Conservation (phyloP, 1,140 invertebrate genomes). For the Bradynema listronoti region DNA sequence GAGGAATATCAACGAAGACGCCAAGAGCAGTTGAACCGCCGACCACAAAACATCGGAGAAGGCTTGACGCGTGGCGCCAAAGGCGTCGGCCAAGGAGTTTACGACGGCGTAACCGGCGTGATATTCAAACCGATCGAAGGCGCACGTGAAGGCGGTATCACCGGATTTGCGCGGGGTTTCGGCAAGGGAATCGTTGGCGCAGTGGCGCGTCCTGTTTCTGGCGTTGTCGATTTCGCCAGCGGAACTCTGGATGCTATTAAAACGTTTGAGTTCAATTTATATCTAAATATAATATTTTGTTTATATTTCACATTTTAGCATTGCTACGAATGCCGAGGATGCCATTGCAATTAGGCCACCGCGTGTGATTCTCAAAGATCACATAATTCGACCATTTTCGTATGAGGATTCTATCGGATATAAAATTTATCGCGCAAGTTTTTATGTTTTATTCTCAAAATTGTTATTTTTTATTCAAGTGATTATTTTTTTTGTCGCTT, state of each 20-base stretch:
- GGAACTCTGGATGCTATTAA: constrained; percentile 85
- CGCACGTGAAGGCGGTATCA: constrained; percentile 84
- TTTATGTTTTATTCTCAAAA: neutral
- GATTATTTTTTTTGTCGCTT: constrained; percentile 26
- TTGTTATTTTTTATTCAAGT: constrained; percentile 12
- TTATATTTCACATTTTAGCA: constrained; percentile 62
- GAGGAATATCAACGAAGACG: constrained; percentile 89
- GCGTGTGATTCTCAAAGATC: constrained; percentile 75
- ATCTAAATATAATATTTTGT: constrained; percentile 16
- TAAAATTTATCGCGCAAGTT: constrained; percentile 53
- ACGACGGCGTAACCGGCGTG: constrained; percentile 65
- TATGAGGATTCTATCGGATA: constrained; percentile 75
- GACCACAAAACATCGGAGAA: constrained; percentile 78
- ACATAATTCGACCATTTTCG: constrained; percentile 77
- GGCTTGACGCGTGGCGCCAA: constrained; percentile 86
- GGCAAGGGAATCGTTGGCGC: constrained; percentile 90
- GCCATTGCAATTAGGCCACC: constrained; percentile 72
- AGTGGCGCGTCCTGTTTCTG: constrained; percentile 84
- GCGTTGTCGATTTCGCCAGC: constrained; percentile 92
- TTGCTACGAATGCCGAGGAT: constrained; percentile 71
- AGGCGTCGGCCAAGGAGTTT: constrained; percentile 76
- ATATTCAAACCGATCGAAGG: constrained; percentile 88
- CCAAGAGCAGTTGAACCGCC: constrained; percentile 77
- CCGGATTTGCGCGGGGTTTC: constrained; percentile 92
- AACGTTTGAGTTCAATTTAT: constrained; percentile 63